Conservation (phyloP, 2,797 vertebrate species). For the Crax fasciolata region DNA sequence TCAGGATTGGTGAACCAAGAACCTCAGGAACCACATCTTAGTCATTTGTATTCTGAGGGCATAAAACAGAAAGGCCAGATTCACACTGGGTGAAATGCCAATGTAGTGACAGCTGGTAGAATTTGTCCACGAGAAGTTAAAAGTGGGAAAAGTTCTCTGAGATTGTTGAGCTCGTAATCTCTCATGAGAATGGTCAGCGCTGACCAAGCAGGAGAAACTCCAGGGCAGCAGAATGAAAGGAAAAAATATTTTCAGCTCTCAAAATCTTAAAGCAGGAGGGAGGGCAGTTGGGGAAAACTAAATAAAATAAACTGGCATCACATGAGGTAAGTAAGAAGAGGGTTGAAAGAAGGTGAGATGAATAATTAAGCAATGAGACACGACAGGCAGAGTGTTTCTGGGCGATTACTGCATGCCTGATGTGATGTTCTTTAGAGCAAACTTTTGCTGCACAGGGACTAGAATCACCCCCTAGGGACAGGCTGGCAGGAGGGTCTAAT, state of each 20-base stretch:
- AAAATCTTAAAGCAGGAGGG: background rate
- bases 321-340: background rate
- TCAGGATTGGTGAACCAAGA: background rate
- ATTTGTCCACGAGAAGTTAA: background rate
- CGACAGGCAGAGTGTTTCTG: conserved; percentile 42
- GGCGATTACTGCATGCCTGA: conserved; percentile 44
- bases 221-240: conserved; percentile 14
- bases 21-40: background rate
- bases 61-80: background rate
- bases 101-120: background rate
- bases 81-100: background rate
- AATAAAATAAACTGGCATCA: conserved; percentile 19
- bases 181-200: background rate
- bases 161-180: background rate
- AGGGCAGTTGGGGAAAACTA: background rate
- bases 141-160: background rate
- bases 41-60: background rate
- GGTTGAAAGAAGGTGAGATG: conserved; percentile 59
- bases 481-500: conserved; percentile 38
- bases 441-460: background rate
- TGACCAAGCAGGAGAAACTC: background rate
- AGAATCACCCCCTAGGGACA: conserved; percentile 22
- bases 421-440: conserved; percentile 20
- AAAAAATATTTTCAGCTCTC: background rate
- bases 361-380: conserved; percentile 75